phyloP scores from a whole-genome alignment of 2,797 vertebrate species.

The Myotis pilosus region DNA sequence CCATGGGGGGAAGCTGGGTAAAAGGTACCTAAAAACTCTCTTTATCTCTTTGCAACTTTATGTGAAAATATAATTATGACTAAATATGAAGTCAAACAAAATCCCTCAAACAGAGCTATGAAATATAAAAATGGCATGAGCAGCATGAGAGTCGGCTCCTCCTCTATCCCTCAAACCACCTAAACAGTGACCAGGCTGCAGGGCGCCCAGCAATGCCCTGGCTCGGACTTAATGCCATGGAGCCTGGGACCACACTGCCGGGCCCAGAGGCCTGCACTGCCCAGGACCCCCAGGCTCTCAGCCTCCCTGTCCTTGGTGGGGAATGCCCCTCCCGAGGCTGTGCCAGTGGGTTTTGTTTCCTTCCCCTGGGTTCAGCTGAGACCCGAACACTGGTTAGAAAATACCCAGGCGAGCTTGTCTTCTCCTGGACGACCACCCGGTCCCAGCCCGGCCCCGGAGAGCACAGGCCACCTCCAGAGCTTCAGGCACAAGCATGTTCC shows the following conservation, averaged over 20 bases:
- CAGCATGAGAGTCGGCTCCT: neutral
- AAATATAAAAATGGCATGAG: neutral
- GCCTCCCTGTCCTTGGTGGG: neutral
- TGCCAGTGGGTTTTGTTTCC: neutral
- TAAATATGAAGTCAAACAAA: neutral
- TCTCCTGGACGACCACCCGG: neutral
- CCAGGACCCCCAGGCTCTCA: fast-evolving
- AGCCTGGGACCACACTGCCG: neutral
- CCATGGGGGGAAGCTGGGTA: neutral
- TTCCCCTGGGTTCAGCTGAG: neutral
- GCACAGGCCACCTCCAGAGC: too few relatives aligned
- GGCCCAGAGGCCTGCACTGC: neutral
- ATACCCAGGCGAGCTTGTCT: neutral
- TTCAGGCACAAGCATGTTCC: neutral
- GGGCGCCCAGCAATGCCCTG: fast-evolving
- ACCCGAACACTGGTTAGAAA: neutral
- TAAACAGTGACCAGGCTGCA: neutral
- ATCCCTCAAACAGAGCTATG: neutral
- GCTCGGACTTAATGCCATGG: neutral
- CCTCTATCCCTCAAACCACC: neutral
- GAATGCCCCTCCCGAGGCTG: neutral
- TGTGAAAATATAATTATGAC: neutral
- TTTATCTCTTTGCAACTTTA: neutral
- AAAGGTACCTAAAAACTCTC: neutral
- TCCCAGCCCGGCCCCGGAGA: neutral